Conservation (phyloP, 2,797 vertebrate genomes). For the Chelmon rostratus region DNA sequence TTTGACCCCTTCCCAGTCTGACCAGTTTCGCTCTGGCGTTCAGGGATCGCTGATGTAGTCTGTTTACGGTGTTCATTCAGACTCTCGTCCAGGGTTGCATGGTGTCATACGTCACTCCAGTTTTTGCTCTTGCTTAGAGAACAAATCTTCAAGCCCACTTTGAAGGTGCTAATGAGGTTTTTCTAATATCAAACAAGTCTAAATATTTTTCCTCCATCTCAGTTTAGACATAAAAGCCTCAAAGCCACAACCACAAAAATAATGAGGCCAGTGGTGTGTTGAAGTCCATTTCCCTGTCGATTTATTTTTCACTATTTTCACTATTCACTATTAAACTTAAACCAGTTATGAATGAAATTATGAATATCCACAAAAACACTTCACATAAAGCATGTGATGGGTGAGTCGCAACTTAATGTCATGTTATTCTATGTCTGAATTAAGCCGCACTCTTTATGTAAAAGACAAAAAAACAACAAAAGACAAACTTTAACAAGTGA, state of each 20-base stretch:
- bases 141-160: not conserved
- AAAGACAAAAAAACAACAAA: not conserved
- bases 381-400: not conserved
- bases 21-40: not conserved
- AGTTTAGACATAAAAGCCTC: not conserved
- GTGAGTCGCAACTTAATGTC: too few species aligned
- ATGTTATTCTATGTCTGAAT: not conserved
- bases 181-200: not conserved
- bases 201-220: not conserved
- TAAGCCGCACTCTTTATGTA: not conserved
- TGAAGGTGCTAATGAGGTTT: not conserved
- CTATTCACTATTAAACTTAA: too few species aligned
- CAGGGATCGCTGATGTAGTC: not conserved
- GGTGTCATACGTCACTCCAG: not conserved
- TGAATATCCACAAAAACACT: not conserved
- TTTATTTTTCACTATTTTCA: not conserved
- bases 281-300: not conserved
- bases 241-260: not conserved
- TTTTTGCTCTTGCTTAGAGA: not conserved
- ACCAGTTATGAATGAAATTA: not conserved
- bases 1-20: too few species aligned
- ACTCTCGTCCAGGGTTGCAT: not conserved
- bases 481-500: not conserved
- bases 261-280: not conserved
- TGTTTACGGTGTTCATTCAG: too few species aligned